These are phyloP conservation scores for Antennarius maculatus DNA, from an alignment of 2,797 vertebrate species.

Conservation along the genomic window DNA sequence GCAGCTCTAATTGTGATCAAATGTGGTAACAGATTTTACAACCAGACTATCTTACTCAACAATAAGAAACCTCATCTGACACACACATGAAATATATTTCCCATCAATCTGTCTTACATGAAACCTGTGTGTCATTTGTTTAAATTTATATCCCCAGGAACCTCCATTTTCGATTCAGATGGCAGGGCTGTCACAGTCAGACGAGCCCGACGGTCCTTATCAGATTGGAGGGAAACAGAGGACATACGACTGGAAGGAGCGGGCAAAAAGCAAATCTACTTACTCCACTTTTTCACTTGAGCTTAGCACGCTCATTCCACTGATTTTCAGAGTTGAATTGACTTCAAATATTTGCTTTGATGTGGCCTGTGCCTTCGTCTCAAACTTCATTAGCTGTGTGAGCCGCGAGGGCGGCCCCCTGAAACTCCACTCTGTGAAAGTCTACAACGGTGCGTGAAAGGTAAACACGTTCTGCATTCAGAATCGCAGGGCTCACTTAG, in stretches of 20 bases:
- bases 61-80: slow-evolving; percentile 1
- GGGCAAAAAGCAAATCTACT: slow-evolving; percentile 48
- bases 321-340: slow-evolving; percentile 50
- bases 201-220: slow-evolving; percentile 52
- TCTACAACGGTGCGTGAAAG: slow-evolving; percentile 72
- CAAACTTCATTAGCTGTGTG: slow-evolving; percentile 67
- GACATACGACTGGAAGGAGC: slow-evolving; percentile 12
- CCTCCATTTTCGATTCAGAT: slow-evolving; percentile 30
- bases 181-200: slow-evolving; percentile 31
- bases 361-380: slow-evolving; percentile 52
- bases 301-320: slow-evolving; percentile 54
- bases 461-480: slow-evolving; percentile 78
- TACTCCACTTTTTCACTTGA: slow-evolving; percentile 45
- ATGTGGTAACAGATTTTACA: slow-evolving; percentile 10
- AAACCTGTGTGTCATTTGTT: slow-evolving; percentile 41
- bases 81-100: slow-evolving; percentile 35
- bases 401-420: slow-evolving; percentile 29
- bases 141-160: slow-evolving; percentile 43
- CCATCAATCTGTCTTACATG: slow-evolving; percentile 7
- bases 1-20: slow-evolving; percentile 19
- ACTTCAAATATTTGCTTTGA: slow-evolving; percentile 76
- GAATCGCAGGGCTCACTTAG: slow-evolving; percentile 75
- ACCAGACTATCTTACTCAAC: slow-evolving; percentile 3
- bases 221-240: slow-evolving; percentile 46
- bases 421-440: slow-evolving; percentile 63